Conservation (phyloP, 1,140 invertebrate genomes). For the Scaptodrosophila lebanonensis region DNA sequence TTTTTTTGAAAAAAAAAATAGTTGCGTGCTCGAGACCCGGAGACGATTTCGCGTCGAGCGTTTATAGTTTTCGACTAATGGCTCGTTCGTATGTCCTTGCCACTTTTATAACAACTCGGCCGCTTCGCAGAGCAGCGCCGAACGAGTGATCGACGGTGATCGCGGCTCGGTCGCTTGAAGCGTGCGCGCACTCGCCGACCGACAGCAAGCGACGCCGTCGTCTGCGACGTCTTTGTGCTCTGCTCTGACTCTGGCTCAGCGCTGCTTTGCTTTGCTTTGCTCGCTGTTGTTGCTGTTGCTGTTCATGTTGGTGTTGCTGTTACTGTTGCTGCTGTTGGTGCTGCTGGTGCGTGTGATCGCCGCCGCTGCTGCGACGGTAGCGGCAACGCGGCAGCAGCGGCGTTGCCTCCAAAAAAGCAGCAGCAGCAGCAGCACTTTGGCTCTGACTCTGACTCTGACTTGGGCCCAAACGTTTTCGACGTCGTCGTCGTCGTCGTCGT, state of each 20-base stretch:
- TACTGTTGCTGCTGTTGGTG: too few relatives aligned
- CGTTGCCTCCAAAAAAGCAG: too few relatives aligned
- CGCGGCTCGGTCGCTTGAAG: constrained; percentile 41
- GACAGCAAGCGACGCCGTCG: neutral
- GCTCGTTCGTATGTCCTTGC: constrained; percentile 76
- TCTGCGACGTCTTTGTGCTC: constrained; percentile 26
- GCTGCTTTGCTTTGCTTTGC: too few relatives aligned
- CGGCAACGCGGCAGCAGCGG: too few relatives aligned
- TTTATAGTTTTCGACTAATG: constrained; percentile 77
- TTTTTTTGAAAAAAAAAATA: constrained; percentile 13
- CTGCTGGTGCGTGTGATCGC: too few relatives aligned
- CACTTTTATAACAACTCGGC: constrained; percentile 76
- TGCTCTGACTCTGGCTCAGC: constrained; percentile 16
- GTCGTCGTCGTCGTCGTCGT: too few relatives aligned
- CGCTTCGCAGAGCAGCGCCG: constrained; percentile 51
- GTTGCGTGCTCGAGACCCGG: constrained; percentile 51
- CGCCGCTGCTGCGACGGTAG: too few relatives aligned
- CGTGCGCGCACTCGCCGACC: constrained; percentile 28
- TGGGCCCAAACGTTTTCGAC: constrained; percentile 16
- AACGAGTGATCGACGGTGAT: constrained; percentile 55
- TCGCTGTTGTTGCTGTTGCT: too few relatives aligned
- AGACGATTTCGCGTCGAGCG: constrained; percentile 77
- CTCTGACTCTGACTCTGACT: constrained; percentile 11
- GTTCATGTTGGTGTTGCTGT: too few relatives aligned
- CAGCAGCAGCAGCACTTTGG: too few relatives aligned